Base-by-base conservation (phyloP, 2,113 vertebrate species). In the Puma concolor region DNA sequence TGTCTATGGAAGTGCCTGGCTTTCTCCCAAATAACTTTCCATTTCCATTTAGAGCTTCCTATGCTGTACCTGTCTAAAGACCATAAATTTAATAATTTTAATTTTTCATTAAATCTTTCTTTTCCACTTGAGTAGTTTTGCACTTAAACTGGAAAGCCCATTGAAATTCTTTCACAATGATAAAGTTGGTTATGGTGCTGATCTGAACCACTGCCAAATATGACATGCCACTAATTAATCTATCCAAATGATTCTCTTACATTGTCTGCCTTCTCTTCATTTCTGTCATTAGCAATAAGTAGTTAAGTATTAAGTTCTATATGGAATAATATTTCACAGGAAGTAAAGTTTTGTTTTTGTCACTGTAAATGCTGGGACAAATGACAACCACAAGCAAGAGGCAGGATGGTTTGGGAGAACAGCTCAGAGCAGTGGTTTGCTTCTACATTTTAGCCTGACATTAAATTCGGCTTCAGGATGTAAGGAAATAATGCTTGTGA, bases 331-430 rank as follows among this genome's bases (percentile, higher is more conserved):
- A 52, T 54, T 79, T 54, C 50, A 14, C 48, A 76, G 90, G 66
- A 87, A 91, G n/a, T 48, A 60, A 64, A 77, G 54, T 27, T 54
- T 69, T 52, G 7, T n/a, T 31, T 88, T 44, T 71, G n/a, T 87
- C 54, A 21, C 52, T 44, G 23, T 14, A 41, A 44, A 29, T 64
- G 69, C 66, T 27, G 36, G 72, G 36, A 16, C 23, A 77, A 50
- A 5, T 8, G 71, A 38, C 80, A 38, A 64, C 11, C 9, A 36
- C 4, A 50, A 27, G 50, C 31, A n/a, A 27, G 19, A 72, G 29
- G 63, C 64, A 54, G n/a, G 4, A 10, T 1, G 63, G 13, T 3
- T 48, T 60, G 60, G 12, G 29, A 29, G 2, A 9, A 27, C 1
- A 5, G 12, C 25, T 5, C 13, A 50, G 1, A 60, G 5, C 48